These are phyloP conservation scores for Nesidiocoris tenuis DNA, from an alignment of 2,888 invertebrate species.

Conservation along the genomic window DNA sequence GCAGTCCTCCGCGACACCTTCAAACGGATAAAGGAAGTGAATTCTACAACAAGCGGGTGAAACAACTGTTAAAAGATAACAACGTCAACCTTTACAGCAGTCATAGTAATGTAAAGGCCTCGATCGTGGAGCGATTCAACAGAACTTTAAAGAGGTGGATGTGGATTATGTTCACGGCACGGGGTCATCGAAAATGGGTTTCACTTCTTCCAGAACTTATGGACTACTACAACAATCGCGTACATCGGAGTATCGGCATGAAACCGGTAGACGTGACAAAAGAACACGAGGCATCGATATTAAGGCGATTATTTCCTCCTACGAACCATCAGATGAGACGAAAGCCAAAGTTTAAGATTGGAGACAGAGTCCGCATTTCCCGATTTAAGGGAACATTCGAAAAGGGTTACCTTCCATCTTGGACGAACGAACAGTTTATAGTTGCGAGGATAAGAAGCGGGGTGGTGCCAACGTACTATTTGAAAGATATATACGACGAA, in stretches of 20 bases:
- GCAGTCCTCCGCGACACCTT: constrained; percentile 42
- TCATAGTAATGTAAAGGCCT: constrained; percentile 37
- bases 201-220: constrained; percentile 35
- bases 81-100: constrained; percentile 47
- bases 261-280: constrained; percentile 41
- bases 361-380: constrained; percentile 53
- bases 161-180: constrained; percentile 40
- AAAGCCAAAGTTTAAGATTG: constrained; percentile 51
- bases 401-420: constrained; percentile 53
- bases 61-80: constrained; percentile 39
- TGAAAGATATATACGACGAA: not conserved
- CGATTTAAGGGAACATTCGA: constrained; percentile 52
- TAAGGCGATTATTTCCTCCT: constrained; percentile 44
- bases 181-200: constrained; percentile 41
- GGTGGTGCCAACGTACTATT: not conserved
- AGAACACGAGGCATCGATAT: not conserved
- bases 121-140: constrained; percentile 46
- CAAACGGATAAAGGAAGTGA: constrained; percentile 47
- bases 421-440: constrained; percentile 53
- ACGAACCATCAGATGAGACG: not conserved
- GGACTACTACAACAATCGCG: constrained; percentile 37
- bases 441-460: constrained; percentile 51
- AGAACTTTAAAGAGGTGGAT: constrained; percentile 43
- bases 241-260: constrained; percentile 43
- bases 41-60: constrained; percentile 45